Evolutionary conservation across 2,888 invertebrate species (phyloP), one percentile per base, ranked within the genome.

Genomic region (Erannis defoliaria): DNA sequence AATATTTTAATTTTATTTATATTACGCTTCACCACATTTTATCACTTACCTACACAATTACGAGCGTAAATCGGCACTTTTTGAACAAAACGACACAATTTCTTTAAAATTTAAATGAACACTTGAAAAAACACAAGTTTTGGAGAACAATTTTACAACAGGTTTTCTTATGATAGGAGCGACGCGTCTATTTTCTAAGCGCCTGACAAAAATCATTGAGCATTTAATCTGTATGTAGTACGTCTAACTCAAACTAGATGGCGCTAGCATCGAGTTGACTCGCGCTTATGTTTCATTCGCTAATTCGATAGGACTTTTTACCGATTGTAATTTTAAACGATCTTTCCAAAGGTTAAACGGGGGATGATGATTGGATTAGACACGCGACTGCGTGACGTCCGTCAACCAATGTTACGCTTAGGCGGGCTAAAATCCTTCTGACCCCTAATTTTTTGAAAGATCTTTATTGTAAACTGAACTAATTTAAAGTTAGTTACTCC

Each of bases 261-360:
- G 77, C 84, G 82, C 70, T 75, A 71, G 63, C 53, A 19, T 74
- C 68, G 58, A 64, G 16, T 70, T 84, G 71, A 64, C 78, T 72
- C 79, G 73, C 81, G 82, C 66, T 80, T 81, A 76, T 71, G 79
- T 81, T 82, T 48, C 35, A 9, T 62, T 53, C 26, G 12, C 19
- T 70, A 66, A 72, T 5, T 14, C 29, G 12, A 0, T 16, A 0
- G 1, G 3, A 12, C 12, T 33, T 12, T 3, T 0, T 0, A 10
- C 1, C 0, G 0, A 0, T 0, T 0, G 0, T 1, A 1, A 1
- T 3, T 2, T 5, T 1, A 1, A 0, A 68, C 31, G 90, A 91
- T 92, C 91, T 91, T 90, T 91, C 91, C 76, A 86, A 89, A 90
- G 91, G 90, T 91, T 89, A 74, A 87, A 90, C 80, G 90, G 91